phyloP scores from a whole-genome alignment of 2,888 invertebrate genomes.

The Sussaba pulchella region DNA sequence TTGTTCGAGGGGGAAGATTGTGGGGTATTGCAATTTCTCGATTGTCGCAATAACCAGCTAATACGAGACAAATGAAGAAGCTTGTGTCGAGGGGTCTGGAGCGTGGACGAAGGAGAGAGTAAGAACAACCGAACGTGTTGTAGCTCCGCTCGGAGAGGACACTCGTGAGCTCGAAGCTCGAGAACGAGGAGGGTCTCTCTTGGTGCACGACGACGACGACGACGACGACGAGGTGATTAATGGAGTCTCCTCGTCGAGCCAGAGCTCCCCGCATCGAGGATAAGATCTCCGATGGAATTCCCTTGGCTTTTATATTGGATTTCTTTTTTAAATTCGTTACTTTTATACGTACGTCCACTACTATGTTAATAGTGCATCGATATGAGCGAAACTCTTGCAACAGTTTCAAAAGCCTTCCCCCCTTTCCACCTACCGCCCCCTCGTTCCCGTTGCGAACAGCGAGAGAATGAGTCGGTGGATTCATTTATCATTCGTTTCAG shows the following conservation, averaged over 20 bases:
- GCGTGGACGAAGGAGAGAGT: neutral
- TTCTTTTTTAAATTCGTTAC: slow-evolving; percentile 84
- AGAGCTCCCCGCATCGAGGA: slow-evolving; percentile 77
- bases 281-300: slow-evolving; percentile 84
- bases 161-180: slow-evolving; percentile 64
- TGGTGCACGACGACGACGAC: slow-evolving; percentile 52
- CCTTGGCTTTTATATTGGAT: slow-evolving; percentile 83
- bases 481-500: slow-evolving; percentile 82
- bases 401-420: too few relatives aligned
- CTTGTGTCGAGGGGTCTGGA: slow-evolving; percentile 47
- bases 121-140: slow-evolving; percentile 27
- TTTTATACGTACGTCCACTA: slow-evolving; percentile 79
- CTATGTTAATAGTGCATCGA: slow-evolving; percentile 83
- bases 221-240: slow-evolving; percentile 78
- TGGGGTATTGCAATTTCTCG: slow-evolving; percentile 75
- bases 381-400: slow-evolving; percentile 77
- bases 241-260: slow-evolving; percentile 82
- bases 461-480: slow-evolving; percentile 72
- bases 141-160: slow-evolving; percentile 33
- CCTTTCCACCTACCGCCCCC: too few relatives aligned
- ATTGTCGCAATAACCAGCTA: slow-evolving; percentile 79
- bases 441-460: too few relatives aligned
- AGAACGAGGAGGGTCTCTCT: slow-evolving; percentile 53
- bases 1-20: slow-evolving; percentile 29
- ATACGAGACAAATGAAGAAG: slow-evolving; percentile 81